Evolutionary conservation across 2,888 invertebrate species (phyloP), one percentile per base, ranked within the genome.

Genomic region (Luperina testacea): DNA sequence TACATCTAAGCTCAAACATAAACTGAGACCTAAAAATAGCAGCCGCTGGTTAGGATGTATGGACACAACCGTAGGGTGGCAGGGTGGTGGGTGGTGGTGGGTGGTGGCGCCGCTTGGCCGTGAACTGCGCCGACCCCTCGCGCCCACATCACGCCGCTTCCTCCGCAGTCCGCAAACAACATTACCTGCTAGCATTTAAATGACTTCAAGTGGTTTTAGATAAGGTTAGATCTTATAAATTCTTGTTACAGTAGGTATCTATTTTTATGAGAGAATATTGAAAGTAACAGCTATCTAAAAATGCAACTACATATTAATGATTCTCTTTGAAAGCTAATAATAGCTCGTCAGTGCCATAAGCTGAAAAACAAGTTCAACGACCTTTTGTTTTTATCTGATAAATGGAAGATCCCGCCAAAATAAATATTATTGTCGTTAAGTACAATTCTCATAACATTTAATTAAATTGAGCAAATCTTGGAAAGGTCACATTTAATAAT

Each of bases 41-140:
- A 89, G 79, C 24, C n/a, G 72, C 78, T 85, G 87, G 89, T 85
- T 65, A 85, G 64, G 87, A 79, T 72, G 84, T 82, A 88, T 90
- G 90, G 90, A 90, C 84, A 85, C 89, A 80, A 80, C 86, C 87
- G 87, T 86, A 84, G 83, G 86, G 79, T 82, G 85, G 86, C 82
- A 85, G 78, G 75, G 80, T 83, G 83, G 83, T 84, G 80, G 76
- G 85, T 81, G 75, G 80, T 83, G 84, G 83, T 84, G 81, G 76
- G 85, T 81, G 82, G 87, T 84, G 86, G 88, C 83, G 89, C 83
- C 87, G 83, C 83, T 88, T 91, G 95, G 94, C 96, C 96, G 93
- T 97, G 96, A 97, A 96, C 97, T 94, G 94, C 48, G 84, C 80
- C 95, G 95, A 95, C 93, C 96, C 94, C 92, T 88, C 87, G 87